phyloP scores from a whole-genome alignment of 2,113 vertebrate genomes.

The Typhlomys cinereus region DNA sequence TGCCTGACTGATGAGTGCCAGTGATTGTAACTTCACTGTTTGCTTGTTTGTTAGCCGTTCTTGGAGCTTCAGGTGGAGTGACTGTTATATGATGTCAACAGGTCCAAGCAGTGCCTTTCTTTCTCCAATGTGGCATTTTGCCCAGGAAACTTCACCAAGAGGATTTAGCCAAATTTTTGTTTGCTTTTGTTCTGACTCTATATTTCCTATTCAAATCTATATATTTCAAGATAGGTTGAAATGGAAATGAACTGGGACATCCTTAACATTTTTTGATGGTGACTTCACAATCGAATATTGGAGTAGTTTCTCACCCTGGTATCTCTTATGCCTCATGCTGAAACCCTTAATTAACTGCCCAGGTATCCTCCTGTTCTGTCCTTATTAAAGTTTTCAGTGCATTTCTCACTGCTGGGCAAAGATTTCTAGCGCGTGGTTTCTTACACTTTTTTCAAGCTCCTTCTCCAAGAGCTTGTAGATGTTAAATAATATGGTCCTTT shows the following conservation, averaged over 20 bases:
- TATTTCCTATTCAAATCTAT: not conserved
- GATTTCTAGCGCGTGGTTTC: constrained; percentile 65
- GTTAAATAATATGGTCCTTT: constrained; percentile 53
- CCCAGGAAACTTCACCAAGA: not conserved
- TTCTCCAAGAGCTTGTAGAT: constrained; percentile 55
- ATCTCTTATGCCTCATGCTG: constrained; percentile 57
- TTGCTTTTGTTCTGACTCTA: not conserved
- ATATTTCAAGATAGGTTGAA: constrained; percentile 34
- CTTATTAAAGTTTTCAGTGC: constrained; percentile 69
- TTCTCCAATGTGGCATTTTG: constrained; percentile 20
- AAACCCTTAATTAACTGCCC: constrained; percentile 70
- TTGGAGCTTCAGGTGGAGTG: not conserved
- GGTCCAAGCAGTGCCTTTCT: not conserved
- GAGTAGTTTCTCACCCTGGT: constrained; percentile 66
- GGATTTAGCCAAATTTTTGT: not conserved
- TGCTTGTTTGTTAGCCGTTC: constrained; percentile 40
- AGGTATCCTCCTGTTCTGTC: constrained; percentile 62
- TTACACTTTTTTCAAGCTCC: constrained; percentile 53
- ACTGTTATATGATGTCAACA: not conserved
- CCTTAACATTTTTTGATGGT: constrained; percentile 51
- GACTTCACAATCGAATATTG: constrained; percentile 60
- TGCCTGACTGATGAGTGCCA: constrained; percentile 1
- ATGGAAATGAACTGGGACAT: constrained; percentile 4
- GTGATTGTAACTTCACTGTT: constrained; percentile 1
- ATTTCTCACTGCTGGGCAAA: constrained; percentile 60